Evolutionary conservation across 2,113 vertebrate genomes (phyloP).

Genomic region (Mesitornis unicolor): DNA sequence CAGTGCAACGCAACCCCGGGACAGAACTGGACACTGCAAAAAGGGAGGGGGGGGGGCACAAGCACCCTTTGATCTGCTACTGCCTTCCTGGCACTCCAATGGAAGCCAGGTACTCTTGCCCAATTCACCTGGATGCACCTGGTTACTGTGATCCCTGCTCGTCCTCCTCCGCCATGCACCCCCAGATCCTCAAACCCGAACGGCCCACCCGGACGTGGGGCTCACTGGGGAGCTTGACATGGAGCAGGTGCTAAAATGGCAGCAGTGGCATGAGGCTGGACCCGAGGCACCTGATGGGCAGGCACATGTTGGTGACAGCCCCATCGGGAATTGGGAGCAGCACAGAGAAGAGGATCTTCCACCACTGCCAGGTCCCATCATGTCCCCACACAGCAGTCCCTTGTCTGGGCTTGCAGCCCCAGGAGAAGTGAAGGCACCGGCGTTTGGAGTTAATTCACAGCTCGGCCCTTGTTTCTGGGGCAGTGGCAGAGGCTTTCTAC

Average conservation of each 20-base stretch:
- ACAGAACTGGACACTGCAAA: not conserved
- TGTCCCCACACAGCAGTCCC: fast-evolving
- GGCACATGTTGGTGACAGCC: not conserved
- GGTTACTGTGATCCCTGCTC: fast-evolving
- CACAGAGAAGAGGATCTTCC: not conserved
- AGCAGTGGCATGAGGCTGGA: fast-evolving
- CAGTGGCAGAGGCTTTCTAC: not conserved
- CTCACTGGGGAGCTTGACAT: fast-evolving
- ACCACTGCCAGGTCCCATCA: fast-evolving
- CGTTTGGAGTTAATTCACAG: not conserved
- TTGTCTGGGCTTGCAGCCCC: fast-evolving
- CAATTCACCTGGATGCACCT: not conserved
- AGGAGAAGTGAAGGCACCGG: fast-evolving
- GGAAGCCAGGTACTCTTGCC: not conserved
- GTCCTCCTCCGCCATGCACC: not conserved
- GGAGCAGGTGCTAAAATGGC: not conserved
- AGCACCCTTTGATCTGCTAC: not conserved
- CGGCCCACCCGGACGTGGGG: not conserved
- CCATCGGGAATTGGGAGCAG: fast-evolving
- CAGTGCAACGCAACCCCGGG: too few species aligned
- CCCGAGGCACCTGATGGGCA: fast-evolving
- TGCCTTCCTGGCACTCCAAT: too few species aligned
- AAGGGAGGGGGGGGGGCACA: not conserved
- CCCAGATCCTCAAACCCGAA: not conserved
- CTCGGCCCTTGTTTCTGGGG: fast-evolving